Base-by-base conservation (phyloP, 2,113 vertebrate genomes). In the Lepus americanus region DNA sequence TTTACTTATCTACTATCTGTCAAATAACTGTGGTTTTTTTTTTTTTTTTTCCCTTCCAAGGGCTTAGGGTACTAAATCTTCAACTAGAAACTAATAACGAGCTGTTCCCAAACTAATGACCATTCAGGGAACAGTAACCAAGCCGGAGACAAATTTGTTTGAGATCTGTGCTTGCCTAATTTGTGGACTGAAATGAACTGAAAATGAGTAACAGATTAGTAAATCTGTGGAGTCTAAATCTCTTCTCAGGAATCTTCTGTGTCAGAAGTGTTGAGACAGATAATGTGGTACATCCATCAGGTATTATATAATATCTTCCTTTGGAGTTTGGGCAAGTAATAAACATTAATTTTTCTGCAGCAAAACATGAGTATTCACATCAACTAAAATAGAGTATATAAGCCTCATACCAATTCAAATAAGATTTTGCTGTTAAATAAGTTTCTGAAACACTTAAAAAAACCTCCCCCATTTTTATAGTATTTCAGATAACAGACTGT, bases 31-130 rank as follows among this genome's bases (percentile, higher is more conserved):
- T 22, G 51, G 13, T 74, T 70, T 64, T 55, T 27, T 61, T 16
- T 74, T 70, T 64, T 55, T 85, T 85, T 29, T 44, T n/a, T n/a
- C n/a, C 44, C 20, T 89, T 81, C 3, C 23, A 89, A 81, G 86
- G 39, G n/a, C 49, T 73, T 87, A 78, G 36, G 53, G 76, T 66
- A 59, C 23, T 93, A 67, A 87, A 80, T 64, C 19, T 11, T 85
- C 22, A 88, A 85, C 63, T 79, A 63, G 39, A 88, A 95, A 53
- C 87, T 90, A 92, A 80, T 36, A 70, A 19, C 51, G 23, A n/a
- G 23, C 51, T 73, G 19, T 90, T 88, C 9, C n/a, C 31, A 79
- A 79, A 88, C 6, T 69, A 88, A 5, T 66, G 67, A 85, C 55
- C 29, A 61, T 5, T 20, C 27, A 44, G 27, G 33, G 51, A 53